Conservation (phyloP, 2,113 vertebrate species). For the Ptilonorhynchus violaceus region DNA sequence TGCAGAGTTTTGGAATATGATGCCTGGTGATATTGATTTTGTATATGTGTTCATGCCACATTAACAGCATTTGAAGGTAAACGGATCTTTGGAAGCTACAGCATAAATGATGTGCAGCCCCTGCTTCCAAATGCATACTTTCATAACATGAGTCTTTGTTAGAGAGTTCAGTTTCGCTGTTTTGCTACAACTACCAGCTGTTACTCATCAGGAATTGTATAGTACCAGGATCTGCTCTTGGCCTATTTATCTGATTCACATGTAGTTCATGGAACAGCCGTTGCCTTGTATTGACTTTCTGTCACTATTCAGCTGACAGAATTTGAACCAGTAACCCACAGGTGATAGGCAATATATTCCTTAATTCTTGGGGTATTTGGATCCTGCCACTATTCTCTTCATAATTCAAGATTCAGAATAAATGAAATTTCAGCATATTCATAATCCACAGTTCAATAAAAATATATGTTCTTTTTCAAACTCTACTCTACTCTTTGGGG, state of each 20-base stretch:
- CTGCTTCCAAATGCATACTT: neutral
- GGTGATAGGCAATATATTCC: conserved; percentile 6
- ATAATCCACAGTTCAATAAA: neutral
- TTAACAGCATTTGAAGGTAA: neutral
- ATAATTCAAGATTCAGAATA: neutral
- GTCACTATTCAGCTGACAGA: neutral
- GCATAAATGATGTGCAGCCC: neutral
- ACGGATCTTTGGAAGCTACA: neutral
- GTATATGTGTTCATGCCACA: neutral
- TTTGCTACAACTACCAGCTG: neutral
- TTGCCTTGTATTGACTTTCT: conserved; percentile 1
- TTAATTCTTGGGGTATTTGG: neutral
- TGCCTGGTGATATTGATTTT: neutral
- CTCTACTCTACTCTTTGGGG: neutral
- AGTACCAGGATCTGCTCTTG: neutral
- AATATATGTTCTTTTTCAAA: neutral
- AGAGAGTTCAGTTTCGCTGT: neutral
- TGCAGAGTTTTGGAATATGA: neutral
- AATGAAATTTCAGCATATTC: neutral
- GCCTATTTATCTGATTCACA: neutral
- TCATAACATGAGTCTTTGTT: neutral
- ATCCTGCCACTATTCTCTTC: neutral
- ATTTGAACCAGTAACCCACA: conserved; percentile 33
- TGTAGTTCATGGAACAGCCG: neutral
- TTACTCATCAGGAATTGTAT: neutral